Evolutionary conservation across 1,140 invertebrate genomes (phyloP).

Genomic region (Trichonephila clavipes): DNA sequence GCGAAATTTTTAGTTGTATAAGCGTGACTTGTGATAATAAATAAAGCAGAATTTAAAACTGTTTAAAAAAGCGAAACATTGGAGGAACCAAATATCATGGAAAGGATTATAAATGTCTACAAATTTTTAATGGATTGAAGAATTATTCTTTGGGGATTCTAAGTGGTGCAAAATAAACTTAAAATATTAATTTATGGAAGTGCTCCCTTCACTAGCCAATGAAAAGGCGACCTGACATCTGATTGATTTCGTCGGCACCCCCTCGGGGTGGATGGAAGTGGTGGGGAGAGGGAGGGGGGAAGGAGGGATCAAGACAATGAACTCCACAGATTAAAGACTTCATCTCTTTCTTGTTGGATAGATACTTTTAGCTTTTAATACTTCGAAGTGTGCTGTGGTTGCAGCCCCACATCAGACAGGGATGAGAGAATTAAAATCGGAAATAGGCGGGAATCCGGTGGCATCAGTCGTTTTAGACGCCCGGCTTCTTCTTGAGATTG

Average conservation of each 20-base stretch:
- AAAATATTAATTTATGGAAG: too few relatives aligned
- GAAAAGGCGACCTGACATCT: not conserved
- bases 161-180: too few relatives aligned
- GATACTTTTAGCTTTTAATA: slow-evolving; percentile 10
- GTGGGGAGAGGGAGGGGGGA: not conserved
- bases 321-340: slow-evolving; percentile 13
- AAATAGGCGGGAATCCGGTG: not conserved
- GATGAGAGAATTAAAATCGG: slow-evolving; percentile 26
- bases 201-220: not conserved
- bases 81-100: too few relatives aligned
- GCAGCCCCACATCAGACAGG: not conserved
- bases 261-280: not conserved
- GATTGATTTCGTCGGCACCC: not conserved
- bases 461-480: not conserved
- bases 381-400: slow-evolving; percentile 2
- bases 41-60: too few relatives aligned
- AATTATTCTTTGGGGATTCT: too few relatives aligned
- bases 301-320: not conserved
- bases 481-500: slow-evolving; percentile 43
- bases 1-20: too few relatives aligned
- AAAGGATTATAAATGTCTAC: too few relatives aligned
- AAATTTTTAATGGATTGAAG: too few relatives aligned
- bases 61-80: too few relatives aligned
- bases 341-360: slow-evolving; percentile 26
- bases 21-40: too few relatives aligned